Evolutionary conservation across 2,113 vertebrate species (phyloP).

Genomic region (Phoxinus phoxinus): DNA sequence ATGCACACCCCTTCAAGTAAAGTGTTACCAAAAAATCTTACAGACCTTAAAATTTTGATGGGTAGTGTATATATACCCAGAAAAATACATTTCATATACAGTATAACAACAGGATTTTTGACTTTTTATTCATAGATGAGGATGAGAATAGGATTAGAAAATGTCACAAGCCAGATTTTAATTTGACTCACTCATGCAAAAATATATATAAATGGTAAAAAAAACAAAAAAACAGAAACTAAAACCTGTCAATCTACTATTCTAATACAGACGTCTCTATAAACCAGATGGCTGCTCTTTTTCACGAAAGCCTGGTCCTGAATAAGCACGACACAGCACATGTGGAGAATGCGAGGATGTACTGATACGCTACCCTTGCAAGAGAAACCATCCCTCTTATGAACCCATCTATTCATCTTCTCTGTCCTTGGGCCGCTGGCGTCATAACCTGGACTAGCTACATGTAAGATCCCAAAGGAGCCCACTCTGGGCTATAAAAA

Average conservation of each 20-base stretch:
- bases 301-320: not conserved
- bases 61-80: no score
- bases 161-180: not conserved
- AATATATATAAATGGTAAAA: not conserved
- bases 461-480: slow-evolving; percentile 27
- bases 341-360: not conserved
- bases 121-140: no score
- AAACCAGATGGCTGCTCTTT: not conserved
- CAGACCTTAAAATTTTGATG: no score
- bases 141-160: not conserved
- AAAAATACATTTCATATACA: no score
- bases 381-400: slow-evolving; percentile 2
- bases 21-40: no score
- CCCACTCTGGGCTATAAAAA: slow-evolving; percentile 8
- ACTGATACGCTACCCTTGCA: slow-evolving; percentile 18
- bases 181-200: not conserved
- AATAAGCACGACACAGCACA: not conserved
- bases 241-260: not conserved
- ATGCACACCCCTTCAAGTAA: no score
- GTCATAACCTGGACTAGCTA: slow-evolving; percentile 13
- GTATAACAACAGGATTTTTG: no score
- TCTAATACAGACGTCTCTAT: not conserved
- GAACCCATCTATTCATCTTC: slow-evolving; percentile 14
- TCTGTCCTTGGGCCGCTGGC: slow-evolving; percentile 23
- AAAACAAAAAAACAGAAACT: not conserved